Evolutionary conservation across 35 echinoderm and acorn worm genomes (phyloP).

Genomic region (Ophiothrix spiculata): DNA sequence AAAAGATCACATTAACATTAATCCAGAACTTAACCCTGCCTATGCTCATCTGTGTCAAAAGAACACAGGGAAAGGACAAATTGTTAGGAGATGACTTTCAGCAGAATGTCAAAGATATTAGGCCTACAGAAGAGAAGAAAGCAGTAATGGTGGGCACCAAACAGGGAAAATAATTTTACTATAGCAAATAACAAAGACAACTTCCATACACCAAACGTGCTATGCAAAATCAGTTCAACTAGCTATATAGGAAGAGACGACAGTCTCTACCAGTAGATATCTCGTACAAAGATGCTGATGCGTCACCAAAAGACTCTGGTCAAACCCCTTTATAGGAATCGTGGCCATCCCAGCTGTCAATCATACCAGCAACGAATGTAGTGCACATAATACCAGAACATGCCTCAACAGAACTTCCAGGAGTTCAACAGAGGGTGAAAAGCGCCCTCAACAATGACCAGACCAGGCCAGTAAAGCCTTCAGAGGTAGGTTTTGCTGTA

Average conservation of each 20-base stretch:
- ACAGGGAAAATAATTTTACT: background rate
- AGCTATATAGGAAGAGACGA: too few species aligned
- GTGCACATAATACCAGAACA: too few species aligned
- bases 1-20: background rate
- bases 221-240: background rate
- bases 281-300: too few species aligned
- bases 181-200: background rate
- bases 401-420: too few species aligned
- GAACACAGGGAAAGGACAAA: background rate
- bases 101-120: background rate
- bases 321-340: too few species aligned
- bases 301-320: too few species aligned
- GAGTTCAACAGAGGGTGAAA: too few species aligned
- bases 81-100: background rate
- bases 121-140: conserved; percentile 1
- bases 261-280: too few species aligned
- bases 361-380: too few species aligned
- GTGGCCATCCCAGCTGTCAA: too few species aligned
- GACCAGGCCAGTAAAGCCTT: too few species aligned
- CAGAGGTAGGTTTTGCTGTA: background rate
- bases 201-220: background rate
- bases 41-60: background rate
- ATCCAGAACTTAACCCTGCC: background rate
- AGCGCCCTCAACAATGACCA: too few species aligned
- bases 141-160: background rate